Evolutionary conservation across 2,797 vertebrate species (phyloP).

Genomic region (Arctocebus calabarensis): DNA sequence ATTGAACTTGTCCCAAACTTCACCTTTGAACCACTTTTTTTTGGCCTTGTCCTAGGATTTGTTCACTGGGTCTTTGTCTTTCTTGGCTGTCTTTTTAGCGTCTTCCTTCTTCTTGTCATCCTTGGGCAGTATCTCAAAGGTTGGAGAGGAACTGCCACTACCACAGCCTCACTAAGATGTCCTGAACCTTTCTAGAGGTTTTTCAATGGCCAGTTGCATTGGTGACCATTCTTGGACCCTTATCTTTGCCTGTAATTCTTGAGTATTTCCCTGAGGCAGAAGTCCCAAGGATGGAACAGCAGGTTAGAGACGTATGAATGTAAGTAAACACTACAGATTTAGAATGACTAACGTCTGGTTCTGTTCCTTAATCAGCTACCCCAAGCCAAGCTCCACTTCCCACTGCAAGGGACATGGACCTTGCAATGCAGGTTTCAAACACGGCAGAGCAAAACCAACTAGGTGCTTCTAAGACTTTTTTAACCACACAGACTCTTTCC

Average conservation of each 20-base stretch:
- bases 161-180: no score
- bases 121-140: no score
- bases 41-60: no score
- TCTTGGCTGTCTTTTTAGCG: no score
- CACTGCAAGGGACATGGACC: background rate
- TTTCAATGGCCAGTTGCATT: fast-evolving
- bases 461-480: background rate
- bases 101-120: no score
- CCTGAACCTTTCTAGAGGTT: no score
- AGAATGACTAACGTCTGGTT: background rate
- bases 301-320: background rate
- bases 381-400: background rate
- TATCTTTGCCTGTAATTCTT: background rate
- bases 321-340: background rate
- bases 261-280: background rate
- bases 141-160: no score
- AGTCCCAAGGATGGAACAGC: background rate
- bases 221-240: background rate
- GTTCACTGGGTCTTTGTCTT: no score
- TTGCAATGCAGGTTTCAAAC: background rate
- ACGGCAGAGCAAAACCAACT: background rate
- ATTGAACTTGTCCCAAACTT: no score
- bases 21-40: no score
- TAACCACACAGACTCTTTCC: background rate
- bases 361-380: background rate